phyloP scores from a whole-genome alignment of 2,888 invertebrate genomes.

The Archips xylosteana region DNA sequence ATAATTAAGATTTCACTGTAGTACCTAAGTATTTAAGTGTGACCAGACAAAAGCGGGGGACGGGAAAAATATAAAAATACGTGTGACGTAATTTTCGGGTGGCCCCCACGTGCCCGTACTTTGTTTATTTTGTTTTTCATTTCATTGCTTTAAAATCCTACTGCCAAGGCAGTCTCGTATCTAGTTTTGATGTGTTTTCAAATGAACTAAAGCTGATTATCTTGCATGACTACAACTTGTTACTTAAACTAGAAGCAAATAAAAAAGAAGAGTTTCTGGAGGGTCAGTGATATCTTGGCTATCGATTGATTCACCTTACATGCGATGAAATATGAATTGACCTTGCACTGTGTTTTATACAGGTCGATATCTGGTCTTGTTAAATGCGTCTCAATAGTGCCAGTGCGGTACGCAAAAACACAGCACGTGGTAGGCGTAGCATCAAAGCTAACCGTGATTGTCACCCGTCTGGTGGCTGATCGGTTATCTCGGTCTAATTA shows the following conservation, averaged over 20 bases:
- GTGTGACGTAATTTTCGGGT: no score
- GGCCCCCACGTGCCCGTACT: no score
- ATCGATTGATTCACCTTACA: neutral
- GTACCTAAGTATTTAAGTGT: no score
- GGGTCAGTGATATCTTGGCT: neutral
- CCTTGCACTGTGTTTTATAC: neutral
- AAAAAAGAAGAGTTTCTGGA: neutral
- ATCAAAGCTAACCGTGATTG: constrained; percentile 48
- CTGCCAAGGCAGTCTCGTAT: no score
- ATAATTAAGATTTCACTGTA: no score
- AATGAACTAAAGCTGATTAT: neutral
- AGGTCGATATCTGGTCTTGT: constrained; percentile 3
- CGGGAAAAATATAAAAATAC: no score
- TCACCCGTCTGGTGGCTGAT: constrained; percentile 69
- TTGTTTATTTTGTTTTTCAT: no score
- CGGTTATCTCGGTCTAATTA: constrained; percentile 62
- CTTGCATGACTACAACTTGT: neutral
- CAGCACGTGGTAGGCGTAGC: constrained; percentile 26
- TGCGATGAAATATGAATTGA: neutral
- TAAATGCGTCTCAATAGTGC: neutral
- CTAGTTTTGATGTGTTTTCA: no score
- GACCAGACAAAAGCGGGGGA: no score
- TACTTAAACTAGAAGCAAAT: neutral
- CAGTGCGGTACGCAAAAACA: constrained; percentile 12
- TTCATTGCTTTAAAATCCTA: no score